Base-by-base conservation (phyloP, 2,888 invertebrate species). In the Psylliodes chrysocephalus region DNA sequence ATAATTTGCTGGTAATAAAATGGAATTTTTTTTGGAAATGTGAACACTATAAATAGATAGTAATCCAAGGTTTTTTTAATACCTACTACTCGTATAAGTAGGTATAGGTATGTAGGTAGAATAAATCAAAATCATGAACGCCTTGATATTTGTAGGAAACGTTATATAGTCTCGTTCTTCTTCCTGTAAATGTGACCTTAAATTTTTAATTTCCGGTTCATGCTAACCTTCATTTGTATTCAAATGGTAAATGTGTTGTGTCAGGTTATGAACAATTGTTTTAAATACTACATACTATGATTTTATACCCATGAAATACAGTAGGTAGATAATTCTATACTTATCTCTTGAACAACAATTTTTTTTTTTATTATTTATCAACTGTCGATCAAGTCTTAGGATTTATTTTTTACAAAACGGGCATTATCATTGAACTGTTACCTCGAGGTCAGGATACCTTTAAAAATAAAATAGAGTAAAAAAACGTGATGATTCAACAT, bases 381-480 rank as follows among this genome's bases (percentile, higher is more conserved):
- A n/a, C n/a, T n/a, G n/a, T n/a, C n/a, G n/a, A n/a, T n/a, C n/a
- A n/a, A n/a, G n/a, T n/a, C n/a, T n/a, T n/a, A n/a, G n/a, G n/a
- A n/a, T n/a, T n/a, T n/a, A n/a, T n/a, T n/a, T n/a, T n/a, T n/a
- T n/a, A n/a, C n/a, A n/a, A n/a, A n/a, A n/a, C n/a, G n/a, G n/a
- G n/a, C n/a, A n/a, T n/a, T n/a, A n/a, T n/a, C n/a, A n/a, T n/a
- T 64, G 60, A 64, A 64, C 60, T 52, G 56, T 51, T 64, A 51
- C 49, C 42, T 52, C 47, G 61, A 64, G 64, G 64, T 53, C 30
- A 18, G 1, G 17, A 12, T 19, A 54, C 33, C 42, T 53, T 28
- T 22, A 52, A 60, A 54, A 44, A 25, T 19, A 38, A 54, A 54
- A 15, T 54, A 42, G 54, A 54, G 40, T 42, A 28, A 42, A 42